Evolutionary conservation across 2,797 vertebrate species (phyloP).

Genomic region (Hirundo rustica): DNA sequence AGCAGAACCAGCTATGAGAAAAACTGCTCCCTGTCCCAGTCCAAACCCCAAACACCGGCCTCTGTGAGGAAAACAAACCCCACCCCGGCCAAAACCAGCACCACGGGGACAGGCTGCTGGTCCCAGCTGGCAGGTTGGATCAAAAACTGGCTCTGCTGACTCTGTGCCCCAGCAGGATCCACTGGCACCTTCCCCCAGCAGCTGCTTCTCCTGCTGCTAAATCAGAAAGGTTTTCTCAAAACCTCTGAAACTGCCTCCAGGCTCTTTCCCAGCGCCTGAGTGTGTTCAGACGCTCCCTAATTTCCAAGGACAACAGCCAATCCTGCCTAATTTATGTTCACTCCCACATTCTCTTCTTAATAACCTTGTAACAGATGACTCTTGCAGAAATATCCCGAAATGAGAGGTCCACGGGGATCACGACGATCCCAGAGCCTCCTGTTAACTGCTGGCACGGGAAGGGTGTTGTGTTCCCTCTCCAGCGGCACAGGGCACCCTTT

Average conservation of each 20-base stretch:
- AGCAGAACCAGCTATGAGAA: neutral
- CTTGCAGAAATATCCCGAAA: neutral
- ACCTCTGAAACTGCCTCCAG: neutral
- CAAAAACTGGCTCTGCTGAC: accelerated
- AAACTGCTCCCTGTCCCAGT: accelerated
- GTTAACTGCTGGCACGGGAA: neutral
- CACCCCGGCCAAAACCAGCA: neutral
- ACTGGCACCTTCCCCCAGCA: neutral
- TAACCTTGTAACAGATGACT: neutral
- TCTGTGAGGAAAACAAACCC: accelerated
- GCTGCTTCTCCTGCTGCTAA: neutral
- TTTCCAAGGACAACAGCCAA: neutral
- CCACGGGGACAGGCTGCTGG: neutral
- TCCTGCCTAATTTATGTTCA: neutral
- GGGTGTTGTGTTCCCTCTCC: accelerated
- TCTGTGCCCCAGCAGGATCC: neutral
- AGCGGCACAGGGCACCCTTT: neutral
- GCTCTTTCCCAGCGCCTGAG: neutral
- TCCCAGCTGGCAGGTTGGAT: neutral
- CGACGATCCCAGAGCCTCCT: neutral
- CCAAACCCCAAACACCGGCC: neutral
- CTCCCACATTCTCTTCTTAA: neutral
- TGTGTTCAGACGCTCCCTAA: too few relatives aligned
- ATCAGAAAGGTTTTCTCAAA: neutral
- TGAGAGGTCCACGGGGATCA: neutral